Evolutionary conservation across 1,140 invertebrate species (phyloP).

Genomic region (Rhopalosiphum padi): DNA sequence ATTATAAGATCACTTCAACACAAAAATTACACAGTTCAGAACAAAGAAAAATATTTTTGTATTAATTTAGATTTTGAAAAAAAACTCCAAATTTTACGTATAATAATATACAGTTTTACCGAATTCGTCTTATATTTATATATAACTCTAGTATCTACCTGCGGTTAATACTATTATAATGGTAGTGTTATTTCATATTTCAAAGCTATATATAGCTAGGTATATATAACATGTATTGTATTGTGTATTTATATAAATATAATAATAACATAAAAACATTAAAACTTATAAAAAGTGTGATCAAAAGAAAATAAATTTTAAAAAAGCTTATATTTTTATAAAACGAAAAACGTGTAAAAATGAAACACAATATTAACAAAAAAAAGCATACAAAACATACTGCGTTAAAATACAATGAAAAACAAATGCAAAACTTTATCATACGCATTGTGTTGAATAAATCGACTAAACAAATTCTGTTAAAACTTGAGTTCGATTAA

Average conservation of each 20-base stretch:
- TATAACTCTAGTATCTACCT: neutral
- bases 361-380: neutral
- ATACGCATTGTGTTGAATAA: neutral
- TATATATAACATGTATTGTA: neutral
- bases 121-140: neutral
- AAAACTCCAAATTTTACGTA: neutral
- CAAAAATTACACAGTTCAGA: neutral
- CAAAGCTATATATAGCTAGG: neutral
- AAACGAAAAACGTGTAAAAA: slow-evolving; percentile 23
- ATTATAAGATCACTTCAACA: neutral
- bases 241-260: too few relatives aligned
- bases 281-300: neutral
- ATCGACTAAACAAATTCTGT: neutral
- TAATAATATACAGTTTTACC: neutral
- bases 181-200: neutral
- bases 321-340: slow-evolving; percentile 14
- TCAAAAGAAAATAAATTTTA: neutral
- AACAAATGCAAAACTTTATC: neutral
- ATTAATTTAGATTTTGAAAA: neutral
- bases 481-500: neutral
- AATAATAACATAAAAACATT: neutral
- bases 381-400: too few relatives aligned
- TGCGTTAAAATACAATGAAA: neutral
- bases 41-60: neutral
- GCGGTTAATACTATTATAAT: neutral